Percentiles rank a stretch among this genome's conserved stretches.
Evolutionary conservation across 2,888 invertebrate genomes (phyloP).

Genomic region (Vesta saturnalis): DNA sequence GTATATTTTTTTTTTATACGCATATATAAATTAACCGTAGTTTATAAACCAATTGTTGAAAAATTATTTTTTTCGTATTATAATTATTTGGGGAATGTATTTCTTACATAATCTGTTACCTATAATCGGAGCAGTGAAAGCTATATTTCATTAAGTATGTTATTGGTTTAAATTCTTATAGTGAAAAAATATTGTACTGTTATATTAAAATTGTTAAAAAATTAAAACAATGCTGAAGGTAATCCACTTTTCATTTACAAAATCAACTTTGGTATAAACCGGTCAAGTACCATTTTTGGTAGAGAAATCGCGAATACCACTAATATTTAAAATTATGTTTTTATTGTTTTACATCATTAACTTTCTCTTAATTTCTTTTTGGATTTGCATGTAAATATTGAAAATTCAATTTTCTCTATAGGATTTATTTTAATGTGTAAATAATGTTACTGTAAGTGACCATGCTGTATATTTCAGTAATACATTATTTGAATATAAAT

Average conservation of each 20-base stretch:
- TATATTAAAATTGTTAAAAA: conserved; percentile 5
- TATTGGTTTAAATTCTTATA: background rate
- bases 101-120: conserved; percentile 26
- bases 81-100: conserved; percentile 26
- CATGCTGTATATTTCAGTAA: too few relatives aligned
- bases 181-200: background rate
- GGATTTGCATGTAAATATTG: background rate
- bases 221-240: conserved; percentile 28
- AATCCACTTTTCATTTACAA: conserved; percentile 19
- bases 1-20: conserved; percentile 11
- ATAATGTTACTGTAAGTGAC: too few relatives aligned
- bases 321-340: conserved; percentile 8
- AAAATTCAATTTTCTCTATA: background rate
- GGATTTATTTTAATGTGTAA: too few relatives aligned
- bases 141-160: background rate
- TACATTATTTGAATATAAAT: conserved; percentile 17
- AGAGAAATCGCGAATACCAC: conserved; percentile 22
- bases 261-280: conserved; percentile 19
- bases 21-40: background rate
- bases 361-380: conserved; percentile 22
- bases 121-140: conserved; percentile 40
- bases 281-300: conserved; percentile 18
- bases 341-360: background rate
- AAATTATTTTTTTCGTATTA: conserved; percentile 17
- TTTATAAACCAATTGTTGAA: background rate